These are phyloP conservation scores for Phoebastria nigripes DNA, from an alignment of 2,797 vertebrate genomes.

Conservation along the genomic window DNA sequence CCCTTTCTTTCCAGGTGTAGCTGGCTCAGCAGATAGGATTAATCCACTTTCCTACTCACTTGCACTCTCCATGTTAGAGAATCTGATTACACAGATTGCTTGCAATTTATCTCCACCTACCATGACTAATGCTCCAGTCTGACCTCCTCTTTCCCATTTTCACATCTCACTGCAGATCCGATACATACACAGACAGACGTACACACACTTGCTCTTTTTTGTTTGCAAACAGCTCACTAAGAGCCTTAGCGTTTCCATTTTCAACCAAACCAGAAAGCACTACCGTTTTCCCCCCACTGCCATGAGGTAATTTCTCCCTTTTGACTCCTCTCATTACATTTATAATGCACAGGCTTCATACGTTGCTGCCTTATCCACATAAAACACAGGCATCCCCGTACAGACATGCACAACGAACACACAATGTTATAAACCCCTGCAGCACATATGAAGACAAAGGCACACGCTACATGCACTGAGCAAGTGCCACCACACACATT, in stretches of 20 bases:
- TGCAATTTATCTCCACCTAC: conserved; percentile 45
- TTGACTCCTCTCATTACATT: neutral
- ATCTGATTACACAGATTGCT: conserved; percentile 46
- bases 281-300: neutral
- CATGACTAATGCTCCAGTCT: neutral
- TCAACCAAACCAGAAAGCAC: neutral
- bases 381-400: neutral
- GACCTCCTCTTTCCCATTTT: conserved; percentile 5
- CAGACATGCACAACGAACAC: neutral
- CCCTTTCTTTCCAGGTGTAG: neutral
- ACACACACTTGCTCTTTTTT: neutral
- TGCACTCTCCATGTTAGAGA: conserved; percentile 27
- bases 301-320: neutral
- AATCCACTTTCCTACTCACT: neutral
- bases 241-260: neutral
- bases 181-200: neutral
- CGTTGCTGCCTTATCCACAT: neutral
- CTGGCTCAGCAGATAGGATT: conserved; percentile 15
- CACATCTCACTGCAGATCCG: neutral
- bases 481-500: neutral
- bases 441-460: conserved; percentile 53
- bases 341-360: neutral
- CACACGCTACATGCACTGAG: neutral
- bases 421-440: neutral
- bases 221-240: neutral